Conservation (phyloP, 2,113 vertebrate genomes). For the Dasypus novemcinctus region DNA sequence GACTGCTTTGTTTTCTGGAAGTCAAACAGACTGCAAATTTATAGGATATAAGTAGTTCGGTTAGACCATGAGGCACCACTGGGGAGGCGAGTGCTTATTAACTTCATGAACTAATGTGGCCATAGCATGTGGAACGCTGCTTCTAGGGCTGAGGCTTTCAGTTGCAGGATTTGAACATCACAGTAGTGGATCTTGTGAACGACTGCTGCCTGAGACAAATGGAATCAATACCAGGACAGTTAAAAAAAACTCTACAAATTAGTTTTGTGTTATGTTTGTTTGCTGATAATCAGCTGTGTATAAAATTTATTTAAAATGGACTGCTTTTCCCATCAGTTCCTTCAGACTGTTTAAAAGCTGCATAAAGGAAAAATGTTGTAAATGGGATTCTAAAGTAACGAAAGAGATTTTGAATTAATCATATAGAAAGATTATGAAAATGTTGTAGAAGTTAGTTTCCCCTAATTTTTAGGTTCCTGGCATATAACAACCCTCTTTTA, state of each 20-base stretch:
- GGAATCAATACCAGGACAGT: not conserved
- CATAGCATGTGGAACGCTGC: conserved; percentile 61
- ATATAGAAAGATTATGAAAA: not conserved
- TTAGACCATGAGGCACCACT: conserved; percentile 83
- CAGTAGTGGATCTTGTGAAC: not conserved
- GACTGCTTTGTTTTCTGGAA: conserved; percentile 74
- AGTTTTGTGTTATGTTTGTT: not conserved
- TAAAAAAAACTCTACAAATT: not conserved
- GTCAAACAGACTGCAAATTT: conserved; percentile 75
- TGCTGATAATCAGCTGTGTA: not conserved
- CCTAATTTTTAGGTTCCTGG: not conserved
- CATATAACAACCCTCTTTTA: not conserved
- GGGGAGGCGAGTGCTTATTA: conserved; percentile 72
- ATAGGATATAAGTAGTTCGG: conserved; percentile 70
- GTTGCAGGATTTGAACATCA: not conserved
- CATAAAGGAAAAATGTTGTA: not conserved
- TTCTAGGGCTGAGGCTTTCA: conserved; percentile 54
- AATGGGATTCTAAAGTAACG: not conserved
- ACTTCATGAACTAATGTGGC: conserved; percentile 67
- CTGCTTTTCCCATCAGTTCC: not conserved
- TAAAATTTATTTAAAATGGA: not conserved
- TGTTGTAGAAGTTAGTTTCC: not conserved
- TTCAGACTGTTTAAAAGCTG: not conserved
- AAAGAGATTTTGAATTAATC: not conserved
- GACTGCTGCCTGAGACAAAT: not conserved